A percentile compares a stretch with the other conserved stretches of the same genome.
These are phyloP conservation scores for Formica exsecta DNA, from an alignment of 1,140 invertebrate genomes.

Conservation along the genomic window DNA sequence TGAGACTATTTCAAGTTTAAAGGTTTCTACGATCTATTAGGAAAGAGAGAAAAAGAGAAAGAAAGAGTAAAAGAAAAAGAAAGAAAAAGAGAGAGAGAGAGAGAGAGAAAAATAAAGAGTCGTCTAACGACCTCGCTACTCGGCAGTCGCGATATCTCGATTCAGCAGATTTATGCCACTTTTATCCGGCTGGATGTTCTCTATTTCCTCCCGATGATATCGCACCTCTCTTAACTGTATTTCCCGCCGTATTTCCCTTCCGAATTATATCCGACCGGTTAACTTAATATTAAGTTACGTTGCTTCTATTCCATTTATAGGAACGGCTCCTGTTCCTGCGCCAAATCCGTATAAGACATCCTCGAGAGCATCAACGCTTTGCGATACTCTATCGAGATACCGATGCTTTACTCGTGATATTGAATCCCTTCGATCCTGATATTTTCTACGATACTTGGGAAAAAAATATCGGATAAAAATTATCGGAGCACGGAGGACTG, in stretches of 20 bases:
- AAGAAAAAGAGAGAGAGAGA: too few species aligned
- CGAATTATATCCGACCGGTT: constrained; percentile 41
- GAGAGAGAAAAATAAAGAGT: constrained; percentile 26
- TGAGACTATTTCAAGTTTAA: constrained; percentile 14
- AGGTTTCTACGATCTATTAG: constrained; percentile 27
- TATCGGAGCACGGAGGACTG: neutral
- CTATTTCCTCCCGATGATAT: constrained; percentile 41
- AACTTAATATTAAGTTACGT: constrained; percentile 53
- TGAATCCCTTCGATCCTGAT: neutral
- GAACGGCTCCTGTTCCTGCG: neutral
- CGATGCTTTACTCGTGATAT: neutral
- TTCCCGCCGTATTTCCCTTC: constrained; percentile 39
- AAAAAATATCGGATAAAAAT: neutral
- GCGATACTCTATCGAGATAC: neutral
- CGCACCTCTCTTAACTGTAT: constrained; percentile 42
- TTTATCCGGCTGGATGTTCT: constrained; percentile 50
- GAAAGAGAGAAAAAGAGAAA: neutral
- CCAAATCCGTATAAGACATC: neutral
- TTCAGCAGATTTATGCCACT: constrained; percentile 51
- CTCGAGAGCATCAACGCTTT: neutral
- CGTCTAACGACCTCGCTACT: constrained; percentile 49
- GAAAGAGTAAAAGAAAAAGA: too few species aligned
- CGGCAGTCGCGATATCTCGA: constrained; percentile 46
- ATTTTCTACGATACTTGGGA: neutral
- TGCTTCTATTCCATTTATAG: constrained; percentile 25